Base-by-base conservation (phyloP, 2,888 invertebrate genomes). In the Siphlonurus alternatus region DNA sequence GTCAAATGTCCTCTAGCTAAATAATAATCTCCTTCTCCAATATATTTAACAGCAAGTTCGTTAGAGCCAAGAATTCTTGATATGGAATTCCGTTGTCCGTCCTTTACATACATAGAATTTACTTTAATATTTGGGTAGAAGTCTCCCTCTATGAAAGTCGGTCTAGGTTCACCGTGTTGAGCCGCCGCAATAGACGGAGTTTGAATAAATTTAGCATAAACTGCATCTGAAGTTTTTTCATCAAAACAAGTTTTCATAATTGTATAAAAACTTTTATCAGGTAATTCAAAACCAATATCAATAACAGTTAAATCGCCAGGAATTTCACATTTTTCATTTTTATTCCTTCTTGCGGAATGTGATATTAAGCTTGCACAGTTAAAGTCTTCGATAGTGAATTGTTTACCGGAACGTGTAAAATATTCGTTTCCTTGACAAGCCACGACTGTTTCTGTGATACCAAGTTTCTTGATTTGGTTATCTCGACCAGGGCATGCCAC, bases 1-100 rank as follows among this genome's bases (percentile, higher is more conserved):
- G 80, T 74, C 54, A 85, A 74, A 69, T 86, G 86, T 1, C 85
- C 85, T 62, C 83, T 78, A 0, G 84, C 74, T 62, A 85, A 71
- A 70, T 70, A 78, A 65, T 51, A 61, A 5, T 61, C 53, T 0
- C 51, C 23, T 23, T 53, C 64, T 0, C 70, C 69, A 20, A 74
- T 38, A 25, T 64, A 64, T 18, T 25, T 2, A 25, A 61, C 25
- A 1, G 64, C 64, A 20, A 18, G 24, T n/a, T 38, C 20, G 2
- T 53, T 60, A 20, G 53, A 23, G 1, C 64, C 64, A 1, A 64
- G 24, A 5, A 38, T 20, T 2, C 20, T n/a, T 10, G 53, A 23
- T 18, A 64, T 2, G 10, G 64, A 61, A 24, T 23, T 20, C 2
- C n/a, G 38, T n/a, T 64, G 64, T 20, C 25, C 56, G 19, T 63